Conservation (phyloP, 2,113 vertebrate genomes). For the Callipepla californica region DNA sequence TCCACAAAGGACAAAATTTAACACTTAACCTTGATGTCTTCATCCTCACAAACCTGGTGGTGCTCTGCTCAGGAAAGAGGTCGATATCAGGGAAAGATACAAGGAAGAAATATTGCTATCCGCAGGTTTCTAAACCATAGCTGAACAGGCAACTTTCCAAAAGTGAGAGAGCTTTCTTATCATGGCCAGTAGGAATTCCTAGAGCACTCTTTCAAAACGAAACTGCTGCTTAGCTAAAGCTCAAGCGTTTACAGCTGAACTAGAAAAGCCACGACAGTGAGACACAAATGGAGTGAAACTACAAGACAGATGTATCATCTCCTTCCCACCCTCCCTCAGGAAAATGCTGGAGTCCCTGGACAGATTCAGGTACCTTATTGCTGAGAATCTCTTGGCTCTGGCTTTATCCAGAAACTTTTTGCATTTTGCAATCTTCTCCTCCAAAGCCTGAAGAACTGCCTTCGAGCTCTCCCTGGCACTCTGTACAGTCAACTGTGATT, state of each 20-base stretch:
- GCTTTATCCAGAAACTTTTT: conserved; percentile 94
- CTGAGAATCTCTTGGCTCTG: conserved; percentile 94
- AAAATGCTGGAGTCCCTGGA: neutral
- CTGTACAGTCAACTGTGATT: neutral
- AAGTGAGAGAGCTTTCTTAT: neutral
- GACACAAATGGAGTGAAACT: neutral
- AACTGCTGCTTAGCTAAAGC: neutral
- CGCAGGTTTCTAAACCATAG: neutral
- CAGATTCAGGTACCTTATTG: conserved; percentile 85
- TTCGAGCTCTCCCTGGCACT: conserved; percentile 67
- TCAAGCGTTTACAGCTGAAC: neutral
- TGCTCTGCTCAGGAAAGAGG: neutral
- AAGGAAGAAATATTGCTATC: neutral
- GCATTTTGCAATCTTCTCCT: conserved; percentile 94
- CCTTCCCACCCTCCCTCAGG: fast-evolving
- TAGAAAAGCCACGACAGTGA: neutral
- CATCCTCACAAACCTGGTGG: neutral
- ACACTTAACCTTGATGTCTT: neutral
- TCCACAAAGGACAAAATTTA: neutral
- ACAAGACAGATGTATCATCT: neutral
- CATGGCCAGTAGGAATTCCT: neutral
- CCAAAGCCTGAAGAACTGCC: conserved; percentile 84
- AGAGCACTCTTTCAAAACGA: neutral
- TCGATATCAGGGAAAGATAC: neutral
- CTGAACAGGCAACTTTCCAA: neutral